Base-by-base conservation (phyloP, 2,113 vertebrate species). In the Piprites chloris region DNA sequence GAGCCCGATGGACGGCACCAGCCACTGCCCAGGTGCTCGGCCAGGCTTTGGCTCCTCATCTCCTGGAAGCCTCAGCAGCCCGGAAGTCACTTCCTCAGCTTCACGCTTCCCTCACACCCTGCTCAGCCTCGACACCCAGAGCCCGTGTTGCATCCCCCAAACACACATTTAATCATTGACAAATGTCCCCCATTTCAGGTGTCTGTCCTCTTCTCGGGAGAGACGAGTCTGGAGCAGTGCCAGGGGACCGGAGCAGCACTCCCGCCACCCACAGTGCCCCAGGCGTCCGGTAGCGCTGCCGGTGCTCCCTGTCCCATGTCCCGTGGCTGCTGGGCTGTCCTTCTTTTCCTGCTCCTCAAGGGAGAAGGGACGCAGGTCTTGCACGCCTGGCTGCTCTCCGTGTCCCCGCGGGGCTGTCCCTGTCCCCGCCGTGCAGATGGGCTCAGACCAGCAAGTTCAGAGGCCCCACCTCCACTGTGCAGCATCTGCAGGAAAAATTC, bases 351-450 rank as follows among this genome's bases (percentile, higher is more conserved):
- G 42, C 26, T 85, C 46, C 71, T 67, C 21, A 0, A 53, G 15
- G 33, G 33, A 71, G 18, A n/a, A 32, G 56, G 18, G 18, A 19
- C 0, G 0, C 30, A 12, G 39, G 9, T 66, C 30, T 24, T 49
- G 22, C 42, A 49, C 0, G 0, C 11, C 26, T 6, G 5, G 21
- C 33, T 24, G 41, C 7, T 58, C n/a, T 23, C 30, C 2, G 0
- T 2, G 24, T 27, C 37, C 47, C 39, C 2, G 0, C 4, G 1
- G 37, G 37, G 28, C 28, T 46, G 35, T 68, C 53, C 52, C n/a
- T 39, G 52, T 66, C 37, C 56, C 32, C 1, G 1, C 2, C 1
- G 24, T 2, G 49, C 26, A 47, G 37, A 7, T 16, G 46, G 16
- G 14, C 23, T 53, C n/a, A 4, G 41, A 35, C 3, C 46, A 30